phyloP scores from a whole-genome alignment of 2,113 vertebrate species.

The Strix uralensis region DNA sequence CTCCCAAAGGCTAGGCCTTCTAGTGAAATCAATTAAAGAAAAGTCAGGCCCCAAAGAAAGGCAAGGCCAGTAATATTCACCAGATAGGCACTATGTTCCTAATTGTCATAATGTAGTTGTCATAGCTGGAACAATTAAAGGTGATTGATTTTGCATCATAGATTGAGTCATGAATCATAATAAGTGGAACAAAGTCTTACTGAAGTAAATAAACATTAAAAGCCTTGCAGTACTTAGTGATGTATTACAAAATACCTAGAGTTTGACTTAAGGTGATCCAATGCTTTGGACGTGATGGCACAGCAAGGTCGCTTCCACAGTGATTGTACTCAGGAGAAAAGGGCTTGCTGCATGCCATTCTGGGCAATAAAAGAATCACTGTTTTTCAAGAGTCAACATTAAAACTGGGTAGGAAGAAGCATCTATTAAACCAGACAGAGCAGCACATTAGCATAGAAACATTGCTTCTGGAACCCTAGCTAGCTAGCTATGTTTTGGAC shows the following conservation, averaged over 20 bases:
- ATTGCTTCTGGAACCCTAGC: background rate
- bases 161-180: background rate
- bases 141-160: background rate
- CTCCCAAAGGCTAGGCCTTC: background rate
- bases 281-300: background rate
- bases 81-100: background rate
- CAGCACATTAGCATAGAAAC: background rate
- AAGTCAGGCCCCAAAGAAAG: background rate
- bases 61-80: background rate
- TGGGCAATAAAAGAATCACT: background rate
- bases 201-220: background rate
- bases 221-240: background rate
- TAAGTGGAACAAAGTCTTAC: background rate
- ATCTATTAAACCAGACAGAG: background rate
- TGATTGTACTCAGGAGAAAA: background rate
- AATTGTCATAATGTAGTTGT: background rate
- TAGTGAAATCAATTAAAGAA: background rate
- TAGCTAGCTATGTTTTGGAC: background rate
- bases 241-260: background rate
- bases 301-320: background rate
- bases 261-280: background rate
- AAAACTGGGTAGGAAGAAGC: background rate
- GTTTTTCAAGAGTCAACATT: background rate
- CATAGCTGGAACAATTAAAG: background rate
- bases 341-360: background rate